phyloP scores from a whole-genome alignment of 2,113 vertebrate species.

The Mola mola region DNA sequence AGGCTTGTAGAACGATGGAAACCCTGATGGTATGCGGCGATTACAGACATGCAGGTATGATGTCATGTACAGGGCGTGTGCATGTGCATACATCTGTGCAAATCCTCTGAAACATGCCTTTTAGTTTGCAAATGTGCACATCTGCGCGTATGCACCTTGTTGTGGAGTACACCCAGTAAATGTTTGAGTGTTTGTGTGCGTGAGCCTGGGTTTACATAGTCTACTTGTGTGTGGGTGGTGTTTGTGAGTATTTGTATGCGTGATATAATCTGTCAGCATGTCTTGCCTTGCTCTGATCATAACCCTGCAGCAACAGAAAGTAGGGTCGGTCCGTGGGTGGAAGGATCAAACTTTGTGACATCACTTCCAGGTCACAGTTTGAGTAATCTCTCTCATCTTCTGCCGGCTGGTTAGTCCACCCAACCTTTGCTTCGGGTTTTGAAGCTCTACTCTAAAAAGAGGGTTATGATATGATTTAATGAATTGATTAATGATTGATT shows the following conservation, averaged over 20 bases:
- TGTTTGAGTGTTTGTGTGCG: slow-evolving; percentile 2
- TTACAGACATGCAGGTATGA: slow-evolving; percentile 82
- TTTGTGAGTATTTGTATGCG: not conserved
- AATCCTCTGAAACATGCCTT: slow-evolving; percentile 21
- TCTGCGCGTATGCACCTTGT: slow-evolving; percentile 21
- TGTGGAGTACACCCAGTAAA: not conserved
- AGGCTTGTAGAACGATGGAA: slow-evolving; percentile 67
- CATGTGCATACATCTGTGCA: slow-evolving; percentile 24
- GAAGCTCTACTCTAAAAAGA: slow-evolving; percentile 63
- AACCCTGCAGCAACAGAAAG: slow-evolving; percentile 91
- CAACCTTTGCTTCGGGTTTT: slow-evolving; percentile 66
- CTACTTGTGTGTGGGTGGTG: not conserved
- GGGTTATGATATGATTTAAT: no score
- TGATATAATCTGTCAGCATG: slow-evolving; percentile 70
- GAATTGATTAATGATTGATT: no score
- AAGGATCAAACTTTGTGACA: slow-evolving; percentile 91
- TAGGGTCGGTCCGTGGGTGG: slow-evolving; percentile 90
- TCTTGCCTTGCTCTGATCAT: slow-evolving; percentile 87
- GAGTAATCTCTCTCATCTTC: slow-evolving; percentile 77
- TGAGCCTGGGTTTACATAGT: slow-evolving; percentile 37
- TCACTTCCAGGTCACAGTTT: slow-evolving; percentile 86
- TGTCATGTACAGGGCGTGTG: slow-evolving; percentile 71
- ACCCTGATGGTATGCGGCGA: slow-evolving; percentile 81
- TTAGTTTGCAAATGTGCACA: slow-evolving; percentile 49
- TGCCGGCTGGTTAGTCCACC: slow-evolving; percentile 57